These are phyloP conservation scores for Ypsolopha sequella DNA, from an alignment of 2,888 invertebrate species.

Conservation along the genomic window DNA sequence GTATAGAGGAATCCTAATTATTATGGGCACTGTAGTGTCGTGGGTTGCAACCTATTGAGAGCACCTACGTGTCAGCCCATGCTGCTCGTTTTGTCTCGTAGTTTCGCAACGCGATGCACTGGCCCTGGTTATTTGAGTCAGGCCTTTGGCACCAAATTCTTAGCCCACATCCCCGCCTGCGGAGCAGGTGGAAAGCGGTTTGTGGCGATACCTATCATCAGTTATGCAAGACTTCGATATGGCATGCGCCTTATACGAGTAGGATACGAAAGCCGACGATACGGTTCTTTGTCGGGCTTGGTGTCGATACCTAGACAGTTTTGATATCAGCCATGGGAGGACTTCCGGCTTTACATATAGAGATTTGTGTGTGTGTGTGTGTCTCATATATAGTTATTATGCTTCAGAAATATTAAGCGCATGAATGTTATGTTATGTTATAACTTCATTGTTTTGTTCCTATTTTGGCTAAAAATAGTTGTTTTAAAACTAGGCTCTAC, in stretches of 20 bases:
- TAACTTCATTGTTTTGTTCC: too few relatives aligned
- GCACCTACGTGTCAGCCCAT: slow-evolving; percentile 37
- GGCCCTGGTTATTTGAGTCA: slow-evolving; percentile 17
- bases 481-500: too few relatives aligned
- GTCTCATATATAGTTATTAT: too few relatives aligned
- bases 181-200: slow-evolving; percentile 56
- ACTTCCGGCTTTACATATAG: too few relatives aligned
- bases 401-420: too few relatives aligned
- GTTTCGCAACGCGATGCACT: slow-evolving; percentile 51
- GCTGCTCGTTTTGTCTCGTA: slow-evolving; percentile 20
- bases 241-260: slow-evolving; percentile 39
- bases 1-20: too few relatives aligned
- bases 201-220: slow-evolving; percentile 22
- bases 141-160: slow-evolving; percentile 42
- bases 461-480: too few relatives aligned
- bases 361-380: too few relatives aligned
- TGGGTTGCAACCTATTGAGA: slow-evolving; percentile 11
- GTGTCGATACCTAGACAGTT: neutral
- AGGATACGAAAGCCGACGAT: slow-evolving; percentile 38
- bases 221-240: slow-evolving; percentile 51
- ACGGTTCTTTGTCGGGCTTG: slow-evolving; percentile 1
- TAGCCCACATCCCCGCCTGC: slow-evolving; percentile 37
- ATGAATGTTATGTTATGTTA: too few relatives aligned
- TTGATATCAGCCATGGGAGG: neutral
- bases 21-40: too few relatives aligned